phyloP scores from a whole-genome alignment of 1,140 invertebrate species.

The Orussus abietinus region DNA sequence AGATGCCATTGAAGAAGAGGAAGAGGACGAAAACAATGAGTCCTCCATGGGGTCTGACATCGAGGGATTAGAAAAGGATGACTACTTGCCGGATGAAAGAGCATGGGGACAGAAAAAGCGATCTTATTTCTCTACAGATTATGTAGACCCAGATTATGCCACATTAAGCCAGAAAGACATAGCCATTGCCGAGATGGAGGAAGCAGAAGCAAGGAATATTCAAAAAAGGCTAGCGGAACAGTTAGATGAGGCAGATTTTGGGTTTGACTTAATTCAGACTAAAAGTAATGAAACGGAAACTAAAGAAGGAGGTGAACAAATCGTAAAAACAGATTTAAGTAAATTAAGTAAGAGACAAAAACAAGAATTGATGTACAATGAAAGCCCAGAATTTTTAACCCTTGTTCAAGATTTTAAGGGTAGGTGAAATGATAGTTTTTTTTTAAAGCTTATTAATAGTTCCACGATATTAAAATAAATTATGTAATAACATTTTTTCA shows the following conservation, averaged over 20 bases:
- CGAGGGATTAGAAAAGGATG: slow-evolving; percentile 64
- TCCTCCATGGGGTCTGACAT: slow-evolving; percentile 62
- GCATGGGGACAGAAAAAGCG: slow-evolving; percentile 82
- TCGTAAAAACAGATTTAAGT: slow-evolving; percentile 69
- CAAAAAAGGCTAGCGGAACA: slow-evolving; percentile 74
- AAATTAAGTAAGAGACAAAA: slow-evolving; percentile 73
- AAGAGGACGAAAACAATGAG: slow-evolving; percentile 34
- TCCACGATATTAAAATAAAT: slow-evolving; percentile 1
- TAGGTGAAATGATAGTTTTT: slow-evolving; percentile 40
- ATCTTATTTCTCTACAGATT: slow-evolving; percentile 81
- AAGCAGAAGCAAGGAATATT: slow-evolving; percentile 78
- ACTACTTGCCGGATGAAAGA: slow-evolving; percentile 69
- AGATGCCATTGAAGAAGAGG: slow-evolving; percentile 51
- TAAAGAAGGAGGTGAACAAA: slow-evolving; percentile 52
- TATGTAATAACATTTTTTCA: slow-evolving; percentile 23
- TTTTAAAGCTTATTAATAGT: neutral
- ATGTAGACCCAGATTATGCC: slow-evolving; percentile 81
- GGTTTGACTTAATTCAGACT: slow-evolving; percentile 64
- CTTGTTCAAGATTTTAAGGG: slow-evolving; percentile 75
- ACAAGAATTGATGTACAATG: slow-evolving; percentile 69
- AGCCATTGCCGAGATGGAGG: slow-evolving; percentile 73
- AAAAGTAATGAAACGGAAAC: slow-evolving; percentile 35
- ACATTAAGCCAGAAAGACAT: slow-evolving; percentile 63
- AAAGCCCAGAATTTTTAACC: slow-evolving; percentile 78
- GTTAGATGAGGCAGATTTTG: slow-evolving; percentile 78